Percentiles rank a stretch among this genome's conserved stretches.
These are phyloP conservation scores for Neopipo cinnamomea DNA, from an alignment of 2,113 vertebrate species.

Conservation along the genomic window DNA sequence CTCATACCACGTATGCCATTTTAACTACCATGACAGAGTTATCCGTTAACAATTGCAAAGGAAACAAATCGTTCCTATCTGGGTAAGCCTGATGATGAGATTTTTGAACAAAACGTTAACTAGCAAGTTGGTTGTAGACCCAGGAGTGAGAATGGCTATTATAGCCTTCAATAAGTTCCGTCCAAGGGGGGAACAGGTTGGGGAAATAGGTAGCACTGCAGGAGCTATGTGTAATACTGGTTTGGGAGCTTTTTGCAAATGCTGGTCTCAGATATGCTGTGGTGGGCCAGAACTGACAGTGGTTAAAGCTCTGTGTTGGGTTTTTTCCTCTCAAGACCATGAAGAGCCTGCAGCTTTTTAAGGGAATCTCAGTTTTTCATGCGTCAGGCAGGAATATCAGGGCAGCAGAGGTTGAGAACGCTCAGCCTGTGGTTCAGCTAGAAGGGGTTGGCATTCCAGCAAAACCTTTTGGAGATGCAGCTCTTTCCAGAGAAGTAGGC, in stretches of 20 bases:
- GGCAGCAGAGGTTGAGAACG: not conserved
- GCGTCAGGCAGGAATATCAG: not conserved
- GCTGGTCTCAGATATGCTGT: not conserved
- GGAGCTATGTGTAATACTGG: fast-evolving
- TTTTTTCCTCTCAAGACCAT: not conserved
- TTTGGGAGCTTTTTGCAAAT: not conserved
- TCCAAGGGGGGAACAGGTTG: not conserved
- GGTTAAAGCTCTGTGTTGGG: not conserved
- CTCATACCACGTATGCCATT: not conserved
- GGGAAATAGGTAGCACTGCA: not conserved
- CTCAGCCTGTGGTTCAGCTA: not conserved
- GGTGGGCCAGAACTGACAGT: not conserved
- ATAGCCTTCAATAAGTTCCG: not conserved
- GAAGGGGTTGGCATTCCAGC: not conserved
- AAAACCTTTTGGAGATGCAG: not conserved
- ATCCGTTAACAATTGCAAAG: not conserved
- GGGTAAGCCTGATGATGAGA: not conserved
- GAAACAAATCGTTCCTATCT: not conserved
- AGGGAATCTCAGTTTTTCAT: not conserved
- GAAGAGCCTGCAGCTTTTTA: not conserved
- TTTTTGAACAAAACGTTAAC: not conserved
- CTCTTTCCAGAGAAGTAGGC: not conserved
- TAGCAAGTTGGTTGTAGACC: not conserved
- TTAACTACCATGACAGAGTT: not conserved
- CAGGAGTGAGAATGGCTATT: not conserved